Conservation (phyloP, 1,140 invertebrate species). For the Hydropsyche tenuis region DNA sequence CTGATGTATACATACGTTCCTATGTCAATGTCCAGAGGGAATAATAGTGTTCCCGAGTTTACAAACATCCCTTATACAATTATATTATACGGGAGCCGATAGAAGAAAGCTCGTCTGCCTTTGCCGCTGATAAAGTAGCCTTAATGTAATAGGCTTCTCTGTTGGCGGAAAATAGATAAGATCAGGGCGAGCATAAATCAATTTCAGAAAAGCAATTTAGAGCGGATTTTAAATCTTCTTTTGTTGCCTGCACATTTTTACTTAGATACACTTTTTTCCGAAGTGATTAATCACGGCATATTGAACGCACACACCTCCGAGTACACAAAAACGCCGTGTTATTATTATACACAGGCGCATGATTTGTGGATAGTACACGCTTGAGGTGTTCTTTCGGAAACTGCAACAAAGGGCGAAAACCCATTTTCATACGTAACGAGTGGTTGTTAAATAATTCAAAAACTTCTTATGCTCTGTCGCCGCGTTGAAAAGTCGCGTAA, state of each 20-base stretch:
- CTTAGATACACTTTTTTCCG: conserved; percentile 8
- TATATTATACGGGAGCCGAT: conserved; percentile 18
- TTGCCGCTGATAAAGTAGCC: conserved; percentile 44
- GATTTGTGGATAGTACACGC: too few relatives aligned
- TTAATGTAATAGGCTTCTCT: conserved; percentile 48
- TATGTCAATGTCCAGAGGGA: neutral
- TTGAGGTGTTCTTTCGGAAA: too few relatives aligned
- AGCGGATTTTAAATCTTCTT: conserved; percentile 48
- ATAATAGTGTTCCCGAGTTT: conserved; percentile 19
- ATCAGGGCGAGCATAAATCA: conserved; percentile 49
- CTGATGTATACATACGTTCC: neutral
- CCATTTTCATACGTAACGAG: too few relatives aligned
- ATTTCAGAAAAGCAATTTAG: conserved; percentile 51
- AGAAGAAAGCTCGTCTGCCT: conserved; percentile 24
- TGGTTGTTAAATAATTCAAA: too few relatives aligned
- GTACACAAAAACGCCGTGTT: too few relatives aligned
- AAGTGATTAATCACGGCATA: conserved; percentile 13
- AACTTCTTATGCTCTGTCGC: too few relatives aligned
- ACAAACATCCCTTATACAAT: conserved; percentile 20
- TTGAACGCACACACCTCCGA: neutral
- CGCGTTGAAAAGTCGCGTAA: too few relatives aligned
- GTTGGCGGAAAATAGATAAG: conserved; percentile 45
- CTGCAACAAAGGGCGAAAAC: too few relatives aligned
- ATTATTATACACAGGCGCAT: too few relatives aligned
- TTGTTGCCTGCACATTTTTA: conserved; percentile 36